Evolutionary conservation across 2,113 vertebrate species (phyloP).

Genomic region (Oncorhynchus gorbuscha): DNA sequence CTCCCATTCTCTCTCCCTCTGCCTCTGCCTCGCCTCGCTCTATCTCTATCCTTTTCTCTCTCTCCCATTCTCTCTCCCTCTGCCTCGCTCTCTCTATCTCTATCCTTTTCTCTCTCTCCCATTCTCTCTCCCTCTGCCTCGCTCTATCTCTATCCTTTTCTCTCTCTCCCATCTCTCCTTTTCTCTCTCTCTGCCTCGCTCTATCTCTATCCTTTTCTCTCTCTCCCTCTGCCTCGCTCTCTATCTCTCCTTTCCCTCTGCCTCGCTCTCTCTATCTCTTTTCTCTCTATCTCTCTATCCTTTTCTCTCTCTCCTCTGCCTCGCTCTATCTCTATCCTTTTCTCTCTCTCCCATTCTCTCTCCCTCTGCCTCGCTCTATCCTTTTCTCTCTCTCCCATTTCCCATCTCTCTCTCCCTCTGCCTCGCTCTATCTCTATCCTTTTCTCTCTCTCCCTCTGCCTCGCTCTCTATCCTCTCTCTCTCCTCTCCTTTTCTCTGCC

Average conservation of each 20-base stretch:
- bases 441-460: too few relatives aligned
- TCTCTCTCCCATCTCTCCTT: background rate
- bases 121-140: constrained; percentile 16
- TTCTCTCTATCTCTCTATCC: too few relatives aligned
- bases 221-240: constrained; percentile 17
- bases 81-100: constrained; percentile 8
- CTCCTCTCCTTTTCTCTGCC: constrained; percentile 14
- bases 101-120: too few relatives aligned
- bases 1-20: background rate
- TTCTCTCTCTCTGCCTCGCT: constrained; percentile 28
- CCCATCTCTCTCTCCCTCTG: constrained; percentile 20
- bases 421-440: background rate
- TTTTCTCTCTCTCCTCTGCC: background rate
- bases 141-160: background rate
- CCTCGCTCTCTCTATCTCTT: too few relatives aligned
- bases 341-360: too few relatives aligned
- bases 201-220: too few relatives aligned
- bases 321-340: background rate
- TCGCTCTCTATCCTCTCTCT: background rate
- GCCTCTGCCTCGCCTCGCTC: too few relatives aligned
- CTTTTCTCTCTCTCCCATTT: too few relatives aligned
- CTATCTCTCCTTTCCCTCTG: background rate
- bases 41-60: too few relatives aligned
- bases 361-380: constrained; percentile 19
- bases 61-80: background rate